A percentile compares a stretch with the other conserved stretches of the same genome.
These are phyloP conservation scores for Drosophila phalerata DNA, from an alignment of 2,888 invertebrate genomes.

Conservation along the genomic window DNA sequence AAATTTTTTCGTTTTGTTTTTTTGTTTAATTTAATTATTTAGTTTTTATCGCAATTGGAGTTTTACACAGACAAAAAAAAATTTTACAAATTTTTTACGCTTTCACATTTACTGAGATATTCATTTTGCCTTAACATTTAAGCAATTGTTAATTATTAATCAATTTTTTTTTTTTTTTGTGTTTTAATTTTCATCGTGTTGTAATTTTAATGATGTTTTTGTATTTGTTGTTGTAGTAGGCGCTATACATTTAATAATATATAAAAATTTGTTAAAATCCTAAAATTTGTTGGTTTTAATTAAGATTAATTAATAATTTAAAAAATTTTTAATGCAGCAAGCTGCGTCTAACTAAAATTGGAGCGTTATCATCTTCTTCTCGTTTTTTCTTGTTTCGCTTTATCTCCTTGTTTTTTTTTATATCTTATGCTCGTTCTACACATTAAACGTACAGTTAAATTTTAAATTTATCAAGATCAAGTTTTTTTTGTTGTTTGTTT, in stretches of 20 bases:
- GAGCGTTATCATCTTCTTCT: conserved; percentile 47
- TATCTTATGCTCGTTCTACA: conserved; percentile 24
- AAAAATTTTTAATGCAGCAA: conserved; percentile 76
- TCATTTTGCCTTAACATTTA: conserved; percentile 73
- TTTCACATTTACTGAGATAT: conserved; percentile 82
- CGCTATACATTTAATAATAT: conserved; percentile 78
- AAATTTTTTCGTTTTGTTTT: conserved; percentile 39
- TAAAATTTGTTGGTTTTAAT: conserved; percentile 81
- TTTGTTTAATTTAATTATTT: conserved; percentile 42
- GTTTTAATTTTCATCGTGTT: conserved; percentile 19
- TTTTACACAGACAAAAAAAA: conserved; percentile 78
- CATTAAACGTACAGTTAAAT: conserved; percentile 69
- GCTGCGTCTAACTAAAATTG: conserved; percentile 81
- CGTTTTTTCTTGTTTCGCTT: conserved; percentile 5
- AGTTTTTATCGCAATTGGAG: conserved; percentile 69
- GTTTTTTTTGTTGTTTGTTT: conserved; percentile 63
- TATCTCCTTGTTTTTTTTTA: conserved; percentile 31
- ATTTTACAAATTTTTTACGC: conserved; percentile 80
- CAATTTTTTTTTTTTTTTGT: conserved; percentile 26
- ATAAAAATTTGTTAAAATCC: conserved; percentile 81
- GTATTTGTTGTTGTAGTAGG: conserved; percentile 62
- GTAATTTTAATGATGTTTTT: conserved; percentile 44
- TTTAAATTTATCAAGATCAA: conserved; percentile 76
- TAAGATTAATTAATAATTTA: conserved; percentile 81
- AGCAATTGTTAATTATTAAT: conserved; percentile 48